Evolutionary conservation across 2,888 invertebrate species (phyloP), one percentile per base, ranked within the genome.

Genomic region (Archaeoteleia sp.): DNA sequence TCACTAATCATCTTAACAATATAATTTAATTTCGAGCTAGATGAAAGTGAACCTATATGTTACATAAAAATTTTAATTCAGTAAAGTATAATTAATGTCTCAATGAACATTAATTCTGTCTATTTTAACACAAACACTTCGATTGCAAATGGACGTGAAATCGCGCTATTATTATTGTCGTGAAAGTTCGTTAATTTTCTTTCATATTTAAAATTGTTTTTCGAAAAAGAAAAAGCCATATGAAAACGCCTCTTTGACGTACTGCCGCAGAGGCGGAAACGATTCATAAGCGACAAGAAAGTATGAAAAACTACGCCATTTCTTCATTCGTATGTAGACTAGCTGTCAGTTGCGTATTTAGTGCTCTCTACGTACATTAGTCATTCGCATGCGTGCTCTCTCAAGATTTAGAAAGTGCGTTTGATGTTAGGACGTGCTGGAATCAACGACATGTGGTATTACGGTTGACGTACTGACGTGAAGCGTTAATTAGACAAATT

Each of bases 401-500:
- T 7, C 12, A 32, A 25, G 61, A 20, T 61, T 67, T 67, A 67
- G 67, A 67, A 67, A 67, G 67, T 61, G 32, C 42, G 51, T 37
- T 37, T 37, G 29, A 46, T 12, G 46, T 12, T 27, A 29, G 7
- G 46, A 49, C 51, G 37, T 25, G 39, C 49, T 63, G 43, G 55
- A 63, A 55, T 55, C 49, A 17, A 55, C 23, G 37, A 29, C 49
- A 49, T 55, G 55, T 55, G 49, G 54, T 17, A 55, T 63, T 63
- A 43, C 25, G 20, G 3, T 20, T 17, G 54, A 55, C 42, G 49
- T 55, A 32, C 17, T 20, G 23, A 32, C 32, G 27, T 45, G 45
- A 53, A 45, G 51, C 51, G 53, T 61, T 61, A 61, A 61, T 61
- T 53, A 46, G 2, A 20, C 5, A 20, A 20, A 20, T 20, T 20